phyloP scores from a whole-genome alignment of 1,140 invertebrate species.

The Sogatella furcifera region DNA sequence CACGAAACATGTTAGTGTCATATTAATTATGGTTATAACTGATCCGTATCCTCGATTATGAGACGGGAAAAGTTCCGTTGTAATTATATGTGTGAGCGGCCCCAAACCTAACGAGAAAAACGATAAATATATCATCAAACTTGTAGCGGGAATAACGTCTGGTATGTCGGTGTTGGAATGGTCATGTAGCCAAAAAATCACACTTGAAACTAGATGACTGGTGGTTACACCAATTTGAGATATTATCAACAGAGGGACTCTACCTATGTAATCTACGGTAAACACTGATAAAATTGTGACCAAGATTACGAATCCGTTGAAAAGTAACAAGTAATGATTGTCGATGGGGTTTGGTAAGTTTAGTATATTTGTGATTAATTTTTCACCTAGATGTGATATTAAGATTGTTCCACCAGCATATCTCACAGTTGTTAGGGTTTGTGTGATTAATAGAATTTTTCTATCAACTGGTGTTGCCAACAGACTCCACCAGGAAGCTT shows the following conservation, averaged over 20 bases:
- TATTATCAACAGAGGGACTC: neutral
- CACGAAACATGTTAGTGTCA: slow-evolving; percentile 36
- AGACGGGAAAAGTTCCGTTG: slow-evolving; percentile 18
- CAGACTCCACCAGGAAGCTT: slow-evolving; percentile 18
- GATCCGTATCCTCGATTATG: slow-evolving; percentile 16
- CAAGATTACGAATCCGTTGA: neutral
- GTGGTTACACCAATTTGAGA: neutral
- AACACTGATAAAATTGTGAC: neutral
- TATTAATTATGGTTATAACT: slow-evolving; percentile 14
- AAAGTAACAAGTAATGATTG: too few relatives aligned
- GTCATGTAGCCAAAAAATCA: slow-evolving; percentile 3
- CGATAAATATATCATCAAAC: slow-evolving; percentile 13
- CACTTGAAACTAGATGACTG: neutral
- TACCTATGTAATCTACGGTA: neutral
- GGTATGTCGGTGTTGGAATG: too few relatives aligned
- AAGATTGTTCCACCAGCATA: slow-evolving; percentile 20
- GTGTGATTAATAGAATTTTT: slow-evolving; percentile 19
- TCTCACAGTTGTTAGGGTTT: slow-evolving; percentile 20
- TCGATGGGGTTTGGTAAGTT: neutral
- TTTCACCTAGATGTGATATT: slow-evolving; percentile 17
- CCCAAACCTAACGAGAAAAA: slow-evolving; percentile 19
- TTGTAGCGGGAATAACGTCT: slow-evolving; percentile 6
- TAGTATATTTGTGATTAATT: neutral
- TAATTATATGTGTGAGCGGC: slow-evolving; percentile 16
- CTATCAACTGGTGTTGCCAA: slow-evolving; percentile 13